Conservation (phyloP, 1,140 invertebrate species). For the Drosophila gunungcola region DNA sequence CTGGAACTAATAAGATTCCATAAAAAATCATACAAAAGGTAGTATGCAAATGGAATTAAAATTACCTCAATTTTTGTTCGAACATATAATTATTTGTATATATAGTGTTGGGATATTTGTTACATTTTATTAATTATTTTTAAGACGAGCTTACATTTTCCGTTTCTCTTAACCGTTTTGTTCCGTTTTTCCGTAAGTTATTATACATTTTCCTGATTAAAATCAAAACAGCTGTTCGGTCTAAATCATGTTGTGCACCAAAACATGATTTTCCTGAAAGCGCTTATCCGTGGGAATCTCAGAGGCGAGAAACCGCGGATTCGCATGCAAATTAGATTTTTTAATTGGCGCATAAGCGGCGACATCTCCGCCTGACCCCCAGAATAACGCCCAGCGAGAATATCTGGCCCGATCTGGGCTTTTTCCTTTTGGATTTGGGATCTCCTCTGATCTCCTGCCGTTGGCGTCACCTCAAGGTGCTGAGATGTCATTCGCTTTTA, state of each 20-base stretch:
- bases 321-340: slow-evolving; percentile 79
- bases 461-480: slow-evolving; percentile 68
- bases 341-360: slow-evolving; percentile 75
- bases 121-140: too few species aligned
- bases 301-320: slow-evolving; percentile 18
- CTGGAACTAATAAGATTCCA: background rate
- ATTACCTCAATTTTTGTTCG: too few species aligned
- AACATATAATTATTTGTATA: background rate
- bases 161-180: slow-evolving; percentile 6
- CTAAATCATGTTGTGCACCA: slow-evolving; percentile 28
- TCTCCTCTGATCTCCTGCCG: slow-evolving; percentile 39
- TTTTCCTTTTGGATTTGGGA: background rate
- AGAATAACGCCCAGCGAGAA: slow-evolving; percentile 18
- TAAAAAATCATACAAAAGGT: too few species aligned
- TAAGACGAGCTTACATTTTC: too few species aligned
- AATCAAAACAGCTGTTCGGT: slow-evolving; percentile 22
- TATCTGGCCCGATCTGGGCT: slow-evolving; percentile 18
- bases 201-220: slow-evolving; percentile 13
- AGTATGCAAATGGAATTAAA: too few species aligned
- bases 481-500: slow-evolving; percentile 76
- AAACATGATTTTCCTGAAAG: background rate
- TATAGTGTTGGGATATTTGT: too few species aligned
- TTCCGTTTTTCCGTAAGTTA: slow-evolving; percentile 5
- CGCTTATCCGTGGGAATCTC: slow-evolving; percentile 46
- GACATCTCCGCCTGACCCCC: slow-evolving; percentile 32